A percentile compares a stretch with the other conserved stretches of the same genome.
Conservation (phyloP, 2,888 invertebrate species). For the Nudaria mundana region DNA sequence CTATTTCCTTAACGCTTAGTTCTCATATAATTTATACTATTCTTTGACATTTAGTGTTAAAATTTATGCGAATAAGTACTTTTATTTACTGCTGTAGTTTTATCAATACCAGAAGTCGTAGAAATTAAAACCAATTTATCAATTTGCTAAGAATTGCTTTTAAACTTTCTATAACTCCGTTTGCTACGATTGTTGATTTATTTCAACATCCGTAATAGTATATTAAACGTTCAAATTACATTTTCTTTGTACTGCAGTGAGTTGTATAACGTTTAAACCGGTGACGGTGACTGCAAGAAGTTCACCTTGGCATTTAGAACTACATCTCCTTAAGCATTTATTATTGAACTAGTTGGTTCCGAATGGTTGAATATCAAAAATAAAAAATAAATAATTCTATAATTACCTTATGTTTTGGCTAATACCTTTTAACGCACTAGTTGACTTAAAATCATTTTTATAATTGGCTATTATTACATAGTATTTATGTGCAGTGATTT, state of each 20-base stretch:
- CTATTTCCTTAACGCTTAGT: not conserved
- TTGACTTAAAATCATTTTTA: too few species aligned
- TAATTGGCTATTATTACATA: too few species aligned
- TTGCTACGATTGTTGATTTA: not conserved
- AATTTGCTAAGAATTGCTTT: not conserved
- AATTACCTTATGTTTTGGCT: too few species aligned
- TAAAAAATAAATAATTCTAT: not conserved
- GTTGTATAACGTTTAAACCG: conserved; percentile 38
- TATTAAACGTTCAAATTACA: conserved; percentile 22
- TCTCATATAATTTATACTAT: not conserved
- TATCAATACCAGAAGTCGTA: not conserved
- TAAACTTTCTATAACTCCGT: not conserved
- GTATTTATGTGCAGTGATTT: too few species aligned
- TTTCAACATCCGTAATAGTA: conserved; percentile 5
- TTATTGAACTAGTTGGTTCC: conserved; percentile 37
- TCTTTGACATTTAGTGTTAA: not conserved
- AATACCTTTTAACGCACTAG: too few species aligned
- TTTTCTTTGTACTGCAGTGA: conserved; percentile 25
- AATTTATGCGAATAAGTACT: not conserved
- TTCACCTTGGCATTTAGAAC: conserved; percentile 73
- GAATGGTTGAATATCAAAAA: conserved; percentile 16
- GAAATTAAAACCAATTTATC: not conserved
- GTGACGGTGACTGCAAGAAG: conserved; percentile 57
- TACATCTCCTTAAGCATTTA: conserved; percentile 43
- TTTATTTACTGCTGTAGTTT: not conserved